These are phyloP conservation scores for Xiphophorus maculatus DNA, from an alignment of 2,113 vertebrate species.

Conservation along the genomic window DNA sequence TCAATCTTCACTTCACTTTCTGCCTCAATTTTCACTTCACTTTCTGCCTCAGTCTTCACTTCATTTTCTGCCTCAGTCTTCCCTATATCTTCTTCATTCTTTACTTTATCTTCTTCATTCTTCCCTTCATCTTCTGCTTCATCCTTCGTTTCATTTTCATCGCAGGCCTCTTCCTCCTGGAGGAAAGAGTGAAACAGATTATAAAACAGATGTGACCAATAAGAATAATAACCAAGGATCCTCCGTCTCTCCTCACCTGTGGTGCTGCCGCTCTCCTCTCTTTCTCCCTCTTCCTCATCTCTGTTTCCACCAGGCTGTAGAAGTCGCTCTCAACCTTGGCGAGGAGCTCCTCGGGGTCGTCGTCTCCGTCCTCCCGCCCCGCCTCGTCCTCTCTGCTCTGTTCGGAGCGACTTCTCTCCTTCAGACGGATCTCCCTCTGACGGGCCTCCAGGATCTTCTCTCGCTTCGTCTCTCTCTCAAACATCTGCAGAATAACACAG, in stretches of 20 bases:
- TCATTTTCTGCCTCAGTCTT: constrained; percentile 12
- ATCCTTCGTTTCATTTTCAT: constrained; percentile 25
- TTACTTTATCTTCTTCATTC: background rate
- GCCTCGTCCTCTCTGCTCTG: constrained; percentile 62
- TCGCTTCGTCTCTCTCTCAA: constrained; percentile 69
- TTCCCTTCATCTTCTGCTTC: background rate
- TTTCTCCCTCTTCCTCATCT: constrained; percentile 41
- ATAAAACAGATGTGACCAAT: background rate
- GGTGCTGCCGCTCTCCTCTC: constrained; percentile 7
- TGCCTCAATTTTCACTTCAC: background rate
- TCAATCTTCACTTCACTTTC: constrained; percentile 18
- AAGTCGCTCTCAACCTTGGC: constrained; percentile 52
- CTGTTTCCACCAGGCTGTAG: constrained; percentile 51
- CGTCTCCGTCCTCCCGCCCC: constrained; percentile 33
- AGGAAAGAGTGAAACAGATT: background rate
- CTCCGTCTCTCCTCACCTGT: background rate
- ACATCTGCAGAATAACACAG: constrained; percentile 50
- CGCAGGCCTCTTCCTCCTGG: constrained; percentile 48
- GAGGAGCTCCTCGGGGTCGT: constrained; percentile 44
- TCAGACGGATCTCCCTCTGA: constrained; percentile 68
- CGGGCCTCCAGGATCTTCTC: constrained; percentile 72
- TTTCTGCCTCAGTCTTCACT: constrained; percentile 3
- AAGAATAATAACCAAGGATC: background rate
- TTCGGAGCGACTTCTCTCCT: constrained; percentile 68
- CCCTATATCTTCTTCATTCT: too few relatives aligned